Evolutionary conservation across 64 coral and sea anemone genomes (phyloP), one percentile per base, ranked within the genome.

Genomic region (Acropora tenuis): DNA sequence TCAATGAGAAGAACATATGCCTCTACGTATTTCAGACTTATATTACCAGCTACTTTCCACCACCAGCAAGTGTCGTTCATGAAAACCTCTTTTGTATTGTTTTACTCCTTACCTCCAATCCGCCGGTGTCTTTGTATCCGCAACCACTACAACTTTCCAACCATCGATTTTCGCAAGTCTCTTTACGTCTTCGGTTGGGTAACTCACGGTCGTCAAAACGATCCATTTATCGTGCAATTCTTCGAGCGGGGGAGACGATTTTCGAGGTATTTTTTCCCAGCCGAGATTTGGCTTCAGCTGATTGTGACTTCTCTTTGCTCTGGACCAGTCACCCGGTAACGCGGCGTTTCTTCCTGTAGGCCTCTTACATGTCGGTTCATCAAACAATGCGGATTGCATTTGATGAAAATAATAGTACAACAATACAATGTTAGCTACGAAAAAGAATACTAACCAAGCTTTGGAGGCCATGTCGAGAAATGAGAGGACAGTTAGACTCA

Each of bases 61-160:
- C 30, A 30, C 30, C 30, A 30, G 30, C 52, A 55, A 53, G 9
- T 53, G 9, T 53, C 5, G 50, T 5, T 6, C 5, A 55, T 7
- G 52, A 55, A 55, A 55, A 9, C 52, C 0, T 55, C 30, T 30
- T 30, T 1, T 7, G 30, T 30, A 9, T 9, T 55, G 1, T 7
- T 9, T 7, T 9, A 7, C 18, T 9, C 9, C 48, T 77, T 90
- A 97, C 95, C 95, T 97, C 95, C 95, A 97, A 20, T 93, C 88
- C 47, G 75, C 59, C 2, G 95, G 92, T 18, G 92, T 94, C 76
- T 97, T 97, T 18, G 87, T 91, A 74, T 97, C 95, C 13, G 92
- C 95, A 18, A 97, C 88, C 16, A 97, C 95, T 40, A 97, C 80
- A 79, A 94, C 82, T 52, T 91, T 90, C 95, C 95, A 97, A 1